Evolutionary conservation across 2,797 vertebrate species (phyloP), one percentile per base, ranked within the genome.

Genomic region (Muscicapa striata): DNA sequence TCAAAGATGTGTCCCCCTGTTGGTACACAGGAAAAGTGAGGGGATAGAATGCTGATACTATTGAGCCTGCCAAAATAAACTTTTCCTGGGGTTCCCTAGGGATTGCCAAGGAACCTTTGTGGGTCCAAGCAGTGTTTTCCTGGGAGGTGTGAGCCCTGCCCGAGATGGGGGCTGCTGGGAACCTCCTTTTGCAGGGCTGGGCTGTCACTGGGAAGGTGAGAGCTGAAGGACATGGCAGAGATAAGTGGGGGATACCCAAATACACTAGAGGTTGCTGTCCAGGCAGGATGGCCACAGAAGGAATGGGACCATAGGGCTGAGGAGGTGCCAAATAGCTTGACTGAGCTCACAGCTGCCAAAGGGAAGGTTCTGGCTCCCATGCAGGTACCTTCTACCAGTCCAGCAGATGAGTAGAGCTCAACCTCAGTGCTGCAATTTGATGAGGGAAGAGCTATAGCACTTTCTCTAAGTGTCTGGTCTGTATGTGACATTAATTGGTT

Each of bases 1-100:
- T 69, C 88, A 96, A 72, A 95, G 88, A 92, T 94, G 87, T 89
- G 89, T 96, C 89, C 79, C 66, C 76, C 81, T 82, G 30, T 88
- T 93, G 36, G 78, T 81, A 86, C 75, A 80, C 51, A 77, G 70
- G 52, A 30, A 58, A 84, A 94, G 58, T 84, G 69, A 80, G 77
- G 72, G 62, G 73, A 83, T 30, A 72, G 66, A 88, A 52, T 91
- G 76, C 92, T 95, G 96, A 94, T 0, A 0, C 72, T 93, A 46
- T 9, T 83, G n/a, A 89, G 46, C 46, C 41, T 9, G 2, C 20
- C 62, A 63, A 92, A 92, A 77, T 34, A 55, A 84, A 61, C 18
- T 72, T 94, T 82, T 38, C 32, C 32, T 66, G 67, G 74, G 54
- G 45, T 87, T 92, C 70, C 68, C 63, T 41, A n/a, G n/a, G 54